Percentiles rank a stretch among this genome's conserved stretches.
Evolutionary conservation across 2,888 invertebrate genomes (phyloP).

Genomic region (Seira sanloemensis): DNA sequence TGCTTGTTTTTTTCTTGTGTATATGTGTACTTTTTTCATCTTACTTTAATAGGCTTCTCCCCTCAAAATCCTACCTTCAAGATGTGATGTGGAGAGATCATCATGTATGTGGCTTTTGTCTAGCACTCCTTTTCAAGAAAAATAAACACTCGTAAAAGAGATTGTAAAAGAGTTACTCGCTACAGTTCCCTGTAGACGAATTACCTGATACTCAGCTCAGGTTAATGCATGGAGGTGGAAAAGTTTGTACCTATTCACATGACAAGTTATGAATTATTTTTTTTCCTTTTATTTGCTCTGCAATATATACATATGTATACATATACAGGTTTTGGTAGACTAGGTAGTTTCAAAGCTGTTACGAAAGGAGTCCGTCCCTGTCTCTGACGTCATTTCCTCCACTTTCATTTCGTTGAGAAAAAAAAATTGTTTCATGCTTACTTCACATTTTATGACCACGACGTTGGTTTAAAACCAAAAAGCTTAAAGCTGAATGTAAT

Average conservation of each 20-base stretch:
- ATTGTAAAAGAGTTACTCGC: too few species aligned
- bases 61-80: neutral
- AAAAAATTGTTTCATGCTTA: conserved; percentile 25
- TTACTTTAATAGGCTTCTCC: neutral
- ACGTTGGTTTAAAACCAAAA: neutral
- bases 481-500: too few species aligned
- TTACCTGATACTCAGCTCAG: too few species aligned
- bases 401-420: conserved; percentile 48
- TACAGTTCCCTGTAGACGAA: too few species aligned
- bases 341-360: neutral
- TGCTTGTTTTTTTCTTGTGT: too few species aligned
- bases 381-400: conserved; percentile 63
- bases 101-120: conserved; percentile 12
- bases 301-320: neutral
- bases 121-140: too few species aligned
- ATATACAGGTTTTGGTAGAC: neutral
- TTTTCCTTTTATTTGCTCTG: neutral
- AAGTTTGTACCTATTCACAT: neutral
- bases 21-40: neutral
- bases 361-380: neutral
- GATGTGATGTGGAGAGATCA: neutral
- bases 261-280: conserved; percentile 5
- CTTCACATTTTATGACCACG: conserved; percentile 11
- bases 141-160: too few species aligned
- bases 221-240: neutral